Evolutionary conservation across 2,888 invertebrate species (phyloP), one percentile per base, ranked within the genome.

Genomic region (Calameuta filiformis): DNA sequence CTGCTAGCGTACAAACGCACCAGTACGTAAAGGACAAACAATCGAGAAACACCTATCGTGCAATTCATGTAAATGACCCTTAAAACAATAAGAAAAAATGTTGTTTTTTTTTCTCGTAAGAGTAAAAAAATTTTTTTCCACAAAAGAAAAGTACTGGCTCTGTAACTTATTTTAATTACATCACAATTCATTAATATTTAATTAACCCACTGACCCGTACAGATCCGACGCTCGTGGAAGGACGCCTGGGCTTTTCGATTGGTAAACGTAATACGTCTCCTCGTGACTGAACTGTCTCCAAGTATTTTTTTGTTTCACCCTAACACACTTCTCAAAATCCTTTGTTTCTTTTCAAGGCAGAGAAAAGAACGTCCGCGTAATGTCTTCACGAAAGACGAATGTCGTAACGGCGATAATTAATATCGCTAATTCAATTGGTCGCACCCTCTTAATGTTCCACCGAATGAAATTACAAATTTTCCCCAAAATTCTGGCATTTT

Each of bases 321-420:
- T 9, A 23, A 56, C 23, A 9, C 15, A 23, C 23, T 23, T 56
- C 56, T 56, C 56, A 56, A 56, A 9, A 56, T 9, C 23, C 56
- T 56, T 56, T 56, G 56, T 4, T 23, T 56, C 23, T 56, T 23
- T 23, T 23, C 56, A 15, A 23, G 23, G 23, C 9, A 56, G 23
- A 56, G 1, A 23, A 1, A 23, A 23, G 56, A 1, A 56, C 6
- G 9, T 23, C 56, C 56, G 23, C 23, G 56, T 23, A 56, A 56
- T 23, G 9, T 56, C 9, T 56, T 56, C 56, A 23, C 31, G 56
- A 73, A 40, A 73, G 75, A 56, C 75, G 68, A 71, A 73, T 56
- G 69, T 73, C 78, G 71, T 34, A 33, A 71, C 71, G 71, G 3
- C 31, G 31, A 34, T 71, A 71, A 71, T 71, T 71, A 71, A 71